Evolutionary conservation across 1,140 invertebrate species (phyloP).

Genomic region (Spodoptera frugiperda): DNA sequence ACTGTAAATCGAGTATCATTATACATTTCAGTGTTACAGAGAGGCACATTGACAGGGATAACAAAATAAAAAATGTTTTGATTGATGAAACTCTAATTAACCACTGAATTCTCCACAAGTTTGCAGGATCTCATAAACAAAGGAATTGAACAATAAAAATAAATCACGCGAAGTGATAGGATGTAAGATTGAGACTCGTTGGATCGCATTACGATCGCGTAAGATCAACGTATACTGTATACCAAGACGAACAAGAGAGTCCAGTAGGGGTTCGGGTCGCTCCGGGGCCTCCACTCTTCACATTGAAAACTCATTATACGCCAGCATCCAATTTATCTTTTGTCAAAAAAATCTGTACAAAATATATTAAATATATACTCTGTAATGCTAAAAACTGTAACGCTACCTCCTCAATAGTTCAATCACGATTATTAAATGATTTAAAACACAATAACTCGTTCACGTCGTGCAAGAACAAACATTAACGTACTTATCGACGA

Average conservation of each 20-base stretch:
- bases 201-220: conserved; percentile 60
- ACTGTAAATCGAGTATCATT: conserved; percentile 72
- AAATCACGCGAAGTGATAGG: conserved; percentile 72
- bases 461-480: conserved; percentile 84
- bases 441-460: conserved; percentile 84
- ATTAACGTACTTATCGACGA: conserved; percentile 75
- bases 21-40: conserved; percentile 75
- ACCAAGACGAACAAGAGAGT: conserved; percentile 76
- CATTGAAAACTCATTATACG: conserved; percentile 84
- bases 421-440: conserved; percentile 85
- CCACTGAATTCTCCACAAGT: conserved; percentile 84
- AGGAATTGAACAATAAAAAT: conserved; percentile 81
- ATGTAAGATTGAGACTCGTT: conserved; percentile 59
- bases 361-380: conserved; percentile 87
- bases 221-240: conserved; percentile 59
- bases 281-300: conserved; percentile 77
- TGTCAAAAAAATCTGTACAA: conserved; percentile 87
- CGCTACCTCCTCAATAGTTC: conserved; percentile 84
- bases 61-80: conserved; percentile 85
- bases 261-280: conserved; percentile 65
- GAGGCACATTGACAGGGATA: conserved; percentile 82
- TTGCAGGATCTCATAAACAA: conserved; percentile 84
- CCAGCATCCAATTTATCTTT: conserved; percentile 87
- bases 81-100: conserved; percentile 85
- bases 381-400: conserved; percentile 86